Percentiles rank a stretch among this genome's conserved stretches.
These are phyloP conservation scores for Steinernema carpocapsae DNA, from an alignment of 2,888 invertebrate species.

Conservation along the genomic window DNA sequence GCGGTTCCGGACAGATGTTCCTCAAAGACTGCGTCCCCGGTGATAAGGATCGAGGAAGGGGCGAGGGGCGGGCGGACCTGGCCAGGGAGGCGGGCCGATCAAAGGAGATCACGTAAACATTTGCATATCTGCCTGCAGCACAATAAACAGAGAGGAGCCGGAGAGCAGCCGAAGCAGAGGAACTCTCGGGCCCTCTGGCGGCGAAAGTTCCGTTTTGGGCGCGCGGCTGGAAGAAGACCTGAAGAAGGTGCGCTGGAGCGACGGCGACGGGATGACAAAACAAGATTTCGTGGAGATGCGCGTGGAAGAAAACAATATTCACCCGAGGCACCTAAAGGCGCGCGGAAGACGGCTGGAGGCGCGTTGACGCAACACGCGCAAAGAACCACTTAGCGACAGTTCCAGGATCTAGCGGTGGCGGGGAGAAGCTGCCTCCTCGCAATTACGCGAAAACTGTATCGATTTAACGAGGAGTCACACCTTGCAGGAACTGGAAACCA, in stretches of 20 bases:
- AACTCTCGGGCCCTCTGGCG: conserved; percentile 26
- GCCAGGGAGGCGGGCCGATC: conserved; percentile 6
- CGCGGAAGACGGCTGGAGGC: conserved; percentile 1
- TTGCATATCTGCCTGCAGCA: conserved; percentile 13
- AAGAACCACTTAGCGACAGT: conserved; percentile 35
- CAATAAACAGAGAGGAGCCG: too few species aligned
- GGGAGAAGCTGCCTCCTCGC: not conserved
- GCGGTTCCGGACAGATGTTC: not conserved
- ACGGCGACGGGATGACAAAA: conserved; percentile 12
- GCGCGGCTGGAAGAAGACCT: conserved; percentile 14
- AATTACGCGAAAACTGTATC: conserved; percentile 35
- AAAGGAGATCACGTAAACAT: not conserved
- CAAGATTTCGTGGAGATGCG: conserved; percentile 23
- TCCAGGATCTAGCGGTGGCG: conserved; percentile 21
- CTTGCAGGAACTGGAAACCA: conserved; percentile 11
- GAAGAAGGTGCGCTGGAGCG: not conserved
- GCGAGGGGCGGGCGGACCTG: not conserved
- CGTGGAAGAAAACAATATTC: conserved; percentile 32
- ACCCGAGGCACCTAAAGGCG: conserved; percentile 19
- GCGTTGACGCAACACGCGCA: conserved; percentile 33
- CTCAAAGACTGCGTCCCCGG: not conserved
- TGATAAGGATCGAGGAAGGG: conserved; percentile 20
- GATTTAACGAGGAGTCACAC: conserved; percentile 33
- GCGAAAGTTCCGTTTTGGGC: conserved; percentile 33
- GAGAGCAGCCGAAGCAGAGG: not conserved